Base-by-base conservation (phyloP, 2,888 invertebrate genomes). In the Dynastes maya region DNA sequence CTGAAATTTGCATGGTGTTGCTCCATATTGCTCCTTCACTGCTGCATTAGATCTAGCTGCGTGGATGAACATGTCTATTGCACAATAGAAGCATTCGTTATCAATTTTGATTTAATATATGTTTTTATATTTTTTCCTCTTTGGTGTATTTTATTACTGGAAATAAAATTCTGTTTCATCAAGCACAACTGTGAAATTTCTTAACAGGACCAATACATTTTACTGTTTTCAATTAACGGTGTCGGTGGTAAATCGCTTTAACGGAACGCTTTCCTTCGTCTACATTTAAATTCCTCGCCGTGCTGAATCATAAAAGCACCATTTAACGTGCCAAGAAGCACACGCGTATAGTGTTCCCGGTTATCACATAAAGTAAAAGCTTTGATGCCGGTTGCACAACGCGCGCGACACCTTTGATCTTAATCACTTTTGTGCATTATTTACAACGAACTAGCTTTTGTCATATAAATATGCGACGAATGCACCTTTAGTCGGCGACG, bases 371-470 rank as follows among this genome's bases (percentile, higher is more conserved):
- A 71, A 71, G 58, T 58, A 71, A 71, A 71, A 71, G 55, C 71
- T 71, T 71, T 71, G 71, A 71, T 37, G 29, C 58, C 55, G 37
- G n/a, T 71, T 71, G 71, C 71, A 37, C 71, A 71, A 32, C 32
- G 51, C 29, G 53, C 65, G 71, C 71, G 37, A 51, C 61, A 68
- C 71, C 71, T 77, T 77, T 77, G 77, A 77, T 77, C 58, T 77
- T 70, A 77, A 77, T 77, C 70, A 77, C 77, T 63, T 63, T 37
- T 76, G 77, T 63, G 71, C 63, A 77, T 76, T 77, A 77, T 77
- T 77, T 77, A 77, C 77, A 77, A 70, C 77, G 64, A 37, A 68
- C 64, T 63, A 71, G 55, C 55, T 58, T 27, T 58, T 76, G 76
- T 76, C 67, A 65, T 29, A 76, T 76, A 76, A 76, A 76, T 67